These are phyloP conservation scores for Propsilocerus akamusi DNA, from an alignment of 1,140 invertebrate species.

Conservation along the genomic window DNA sequence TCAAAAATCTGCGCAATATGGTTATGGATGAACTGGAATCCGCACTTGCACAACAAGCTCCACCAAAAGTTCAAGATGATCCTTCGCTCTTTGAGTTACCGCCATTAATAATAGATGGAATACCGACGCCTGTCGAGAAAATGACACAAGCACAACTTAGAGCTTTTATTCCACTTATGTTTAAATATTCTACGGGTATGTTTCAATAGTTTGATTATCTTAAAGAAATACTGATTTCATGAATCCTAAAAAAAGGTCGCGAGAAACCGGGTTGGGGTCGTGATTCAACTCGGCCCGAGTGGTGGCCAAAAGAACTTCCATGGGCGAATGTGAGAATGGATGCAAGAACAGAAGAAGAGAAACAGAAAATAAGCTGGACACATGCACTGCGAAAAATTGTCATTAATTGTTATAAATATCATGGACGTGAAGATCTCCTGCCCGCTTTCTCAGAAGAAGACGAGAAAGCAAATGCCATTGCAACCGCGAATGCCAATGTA, in stretches of 20 bases:
- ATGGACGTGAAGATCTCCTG: conserved; percentile 86
- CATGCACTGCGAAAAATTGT: conserved; percentile 94
- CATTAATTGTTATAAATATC: conserved; percentile 96
- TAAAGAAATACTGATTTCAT: too few species aligned
- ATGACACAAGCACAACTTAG: conserved; percentile 96
- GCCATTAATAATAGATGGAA: conserved; percentile 89
- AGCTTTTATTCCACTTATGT: conserved; percentile 93
- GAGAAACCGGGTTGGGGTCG: conserved; percentile 96
- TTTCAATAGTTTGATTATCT: conserved; percentile 6
- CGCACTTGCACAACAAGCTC: conserved; percentile 83
- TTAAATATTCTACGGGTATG: conserved; percentile 84
- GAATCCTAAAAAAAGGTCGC: conserved; percentile 37
- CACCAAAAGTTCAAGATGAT: conserved; percentile 78
- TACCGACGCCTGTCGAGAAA: conserved; percentile 95
- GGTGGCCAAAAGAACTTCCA: conserved; percentile 94
- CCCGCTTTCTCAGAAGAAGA: conserved; percentile 88
- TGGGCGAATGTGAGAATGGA: conserved; percentile 98
- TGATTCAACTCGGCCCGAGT: conserved; percentile 82
- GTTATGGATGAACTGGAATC: conserved; percentile 91
- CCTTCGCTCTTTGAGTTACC: conserved; percentile 87
- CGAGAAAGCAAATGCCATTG: conserved; percentile 42
- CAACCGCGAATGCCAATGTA: conserved; percentile 25
- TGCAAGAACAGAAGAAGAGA: conserved; percentile 86
- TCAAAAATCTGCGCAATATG: conserved; percentile 71
- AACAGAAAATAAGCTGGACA: conserved; percentile 98